These are phyloP conservation scores for Limnephilus auricula DNA, from an alignment of 2,888 invertebrate genomes.

Conservation along the genomic window DNA sequence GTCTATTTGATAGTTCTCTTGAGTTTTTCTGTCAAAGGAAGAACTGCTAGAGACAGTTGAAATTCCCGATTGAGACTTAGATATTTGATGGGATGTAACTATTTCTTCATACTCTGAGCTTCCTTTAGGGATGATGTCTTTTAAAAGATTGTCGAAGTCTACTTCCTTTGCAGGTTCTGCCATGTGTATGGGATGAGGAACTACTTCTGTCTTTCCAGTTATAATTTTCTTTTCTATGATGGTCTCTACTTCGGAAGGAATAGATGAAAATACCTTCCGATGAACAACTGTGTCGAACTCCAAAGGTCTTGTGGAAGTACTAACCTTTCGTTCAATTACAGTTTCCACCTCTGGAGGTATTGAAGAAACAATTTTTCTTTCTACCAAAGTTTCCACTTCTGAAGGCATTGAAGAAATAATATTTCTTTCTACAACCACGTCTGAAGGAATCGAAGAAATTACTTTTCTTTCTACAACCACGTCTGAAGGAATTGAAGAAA, in stretches of 20 bases:
- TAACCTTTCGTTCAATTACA: slow-evolving; percentile 63
- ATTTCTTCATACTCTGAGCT: slow-evolving; percentile 76
- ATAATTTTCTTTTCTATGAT: slow-evolving; percentile 60
- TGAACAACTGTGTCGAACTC: not conserved
- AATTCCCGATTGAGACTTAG: slow-evolving; percentile 70
- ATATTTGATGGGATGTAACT: slow-evolving; percentile 72
- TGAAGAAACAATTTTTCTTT: not conserved
- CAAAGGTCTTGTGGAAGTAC: not conserved
- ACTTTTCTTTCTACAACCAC: too few species aligned
- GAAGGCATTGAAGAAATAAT: not conserved
- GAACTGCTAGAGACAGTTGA: slow-evolving; percentile 62
- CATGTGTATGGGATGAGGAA: slow-evolving; percentile 56
- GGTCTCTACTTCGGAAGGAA: slow-evolving; percentile 46
- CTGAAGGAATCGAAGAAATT: too few species aligned
- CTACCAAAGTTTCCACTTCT: not conserved
- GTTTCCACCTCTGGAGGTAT: slow-evolving; percentile 48
- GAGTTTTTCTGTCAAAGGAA: slow-evolving; percentile 73
- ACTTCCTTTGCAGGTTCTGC: slow-evolving; percentile 67
- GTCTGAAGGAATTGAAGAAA: too few species aligned
- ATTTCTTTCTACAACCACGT: too few species aligned
- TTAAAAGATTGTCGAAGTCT: slow-evolving; percentile 68
- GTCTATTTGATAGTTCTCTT: slow-evolving; percentile 72
- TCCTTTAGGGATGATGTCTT: slow-evolving; percentile 74
- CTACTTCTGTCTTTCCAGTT: slow-evolving; percentile 61
- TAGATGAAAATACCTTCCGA: not conserved